Percentiles rank a stretch among this genome's conserved stretches.
phyloP scores from a whole-genome alignment of 2,888 invertebrate genomes.

The Sialis lutaria region DNA sequence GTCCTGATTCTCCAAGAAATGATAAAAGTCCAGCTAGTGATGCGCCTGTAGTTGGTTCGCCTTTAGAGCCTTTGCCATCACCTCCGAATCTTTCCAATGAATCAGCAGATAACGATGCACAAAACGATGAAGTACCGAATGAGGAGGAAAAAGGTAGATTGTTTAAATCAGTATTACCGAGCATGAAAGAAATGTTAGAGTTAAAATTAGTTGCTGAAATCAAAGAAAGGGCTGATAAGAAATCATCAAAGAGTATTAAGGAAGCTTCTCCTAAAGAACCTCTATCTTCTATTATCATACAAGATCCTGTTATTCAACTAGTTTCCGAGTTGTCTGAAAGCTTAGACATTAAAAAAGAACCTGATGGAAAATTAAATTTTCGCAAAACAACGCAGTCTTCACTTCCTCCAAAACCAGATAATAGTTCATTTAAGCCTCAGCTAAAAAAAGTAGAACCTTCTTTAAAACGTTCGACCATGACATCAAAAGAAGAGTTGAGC shows the following conservation, averaged over 20 bases:
- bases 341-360: slow-evolving; percentile 32
- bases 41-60: slow-evolving; percentile 30
- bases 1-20: slow-evolving; percentile 22
- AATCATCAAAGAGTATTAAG: slow-evolving; percentile 31
- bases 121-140: slow-evolving; percentile 12
- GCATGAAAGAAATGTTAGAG: slow-evolving; percentile 70
- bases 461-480: slow-evolving; percentile 30
- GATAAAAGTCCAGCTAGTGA: slow-evolving; percentile 25
- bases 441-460: slow-evolving; percentile 56
- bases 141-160: slow-evolving; percentile 24
- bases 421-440: slow-evolving; percentile 43
- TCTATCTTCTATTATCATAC: slow-evolving; percentile 25
- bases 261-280: slow-evolving; percentile 31
- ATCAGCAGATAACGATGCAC: slow-evolving; percentile 9
- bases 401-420: slow-evolving; percentile 15
- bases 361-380: slow-evolving; percentile 33
- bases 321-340: slow-evolving; percentile 75
- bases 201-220: slow-evolving; percentile 68
- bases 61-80: slow-evolving; percentile 25
- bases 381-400: slow-evolving; percentile 22
- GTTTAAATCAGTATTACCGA: slow-evolving; percentile 30
- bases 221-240: slow-evolving; percentile 56
- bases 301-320: slow-evolving; percentile 63
- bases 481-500: slow-evolving; percentile 35
- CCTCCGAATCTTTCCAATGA: slow-evolving; percentile 18